phyloP scores from a whole-genome alignment of 1,140 invertebrate species.

The Pachyrhynchus sulphureomaculatus region DNA sequence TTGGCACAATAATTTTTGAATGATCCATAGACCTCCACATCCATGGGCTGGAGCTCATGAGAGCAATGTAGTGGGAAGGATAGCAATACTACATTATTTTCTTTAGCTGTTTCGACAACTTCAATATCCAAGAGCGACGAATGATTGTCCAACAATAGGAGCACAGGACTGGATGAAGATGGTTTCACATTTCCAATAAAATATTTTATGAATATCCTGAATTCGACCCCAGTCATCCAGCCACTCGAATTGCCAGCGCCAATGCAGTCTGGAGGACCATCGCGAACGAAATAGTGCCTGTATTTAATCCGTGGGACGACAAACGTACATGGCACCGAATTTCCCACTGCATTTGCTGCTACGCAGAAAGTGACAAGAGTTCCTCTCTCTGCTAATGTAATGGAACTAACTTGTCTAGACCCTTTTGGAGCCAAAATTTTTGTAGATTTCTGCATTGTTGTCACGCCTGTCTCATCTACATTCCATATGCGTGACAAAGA shows the following conservation, averaged over 20 bases:
- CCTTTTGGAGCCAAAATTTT: conserved; percentile 45
- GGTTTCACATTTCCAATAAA: not conserved
- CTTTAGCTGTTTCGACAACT: conserved; percentile 40
- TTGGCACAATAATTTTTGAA: too few species aligned
- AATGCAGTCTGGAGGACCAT: conserved; percentile 21
- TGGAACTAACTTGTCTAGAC: conserved; percentile 48
- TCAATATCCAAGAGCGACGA: conserved; percentile 45
- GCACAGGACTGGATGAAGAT: not conserved
- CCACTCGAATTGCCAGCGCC: conserved; percentile 10
- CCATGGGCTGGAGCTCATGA: too few species aligned
- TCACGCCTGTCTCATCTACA: conserved; percentile 53
- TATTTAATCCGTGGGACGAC: conserved; percentile 11
- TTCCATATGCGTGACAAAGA: conserved; percentile 46
- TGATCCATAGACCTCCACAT: too few species aligned
- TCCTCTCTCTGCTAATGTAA: conserved; percentile 45
- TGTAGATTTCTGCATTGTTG: conserved; percentile 51
- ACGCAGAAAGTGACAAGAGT: conserved; percentile 30
- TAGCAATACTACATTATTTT: conserved; percentile 47
- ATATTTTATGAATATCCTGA: not conserved
- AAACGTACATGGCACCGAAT: conserved; percentile 12
- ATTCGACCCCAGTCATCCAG: conserved; percentile 10
- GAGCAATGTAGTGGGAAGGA: conserved; percentile 54
- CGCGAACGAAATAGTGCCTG: conserved; percentile 10
- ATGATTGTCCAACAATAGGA: not conserved
- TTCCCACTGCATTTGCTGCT: conserved; percentile 32